These are phyloP conservation scores for Rafetus swinhoei DNA, from an alignment of 2,113 vertebrate species.

Conservation along the genomic window DNA sequence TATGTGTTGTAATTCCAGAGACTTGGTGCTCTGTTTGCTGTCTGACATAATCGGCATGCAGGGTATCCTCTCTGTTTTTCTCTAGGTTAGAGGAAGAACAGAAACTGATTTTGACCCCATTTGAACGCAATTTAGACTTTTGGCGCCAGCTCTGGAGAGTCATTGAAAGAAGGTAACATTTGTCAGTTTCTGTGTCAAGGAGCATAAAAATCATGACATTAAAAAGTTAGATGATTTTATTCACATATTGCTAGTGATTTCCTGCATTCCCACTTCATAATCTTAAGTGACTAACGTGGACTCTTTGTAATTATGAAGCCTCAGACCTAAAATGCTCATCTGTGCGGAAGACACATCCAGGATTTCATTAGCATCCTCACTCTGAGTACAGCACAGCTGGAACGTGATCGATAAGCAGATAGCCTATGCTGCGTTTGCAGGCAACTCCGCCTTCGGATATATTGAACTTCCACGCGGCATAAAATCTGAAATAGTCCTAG, in stretches of 20 bases:
- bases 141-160: constrained; percentile 99
- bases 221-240: constrained; percentile 43
- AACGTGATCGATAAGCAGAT: background rate
- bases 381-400: background rate
- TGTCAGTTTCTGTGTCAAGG: background rate
- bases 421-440: background rate
- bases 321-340: background rate
- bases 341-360: background rate
- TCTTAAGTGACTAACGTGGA: background rate
- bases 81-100: constrained; percentile 94
- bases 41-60: background rate
- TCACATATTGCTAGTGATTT: background rate
- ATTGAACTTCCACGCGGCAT: background rate
- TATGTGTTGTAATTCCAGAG: background rate
- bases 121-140: constrained; percentile 97
- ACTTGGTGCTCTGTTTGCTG: background rate
- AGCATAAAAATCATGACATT: background rate
- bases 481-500: background rate
- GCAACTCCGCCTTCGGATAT: background rate
- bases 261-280: background rate
- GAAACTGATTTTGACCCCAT: constrained; percentile 93
- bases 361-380: background rate
- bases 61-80: background rate
- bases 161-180: constrained; percentile 92
- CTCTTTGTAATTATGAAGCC: background rate